Percentiles rank a stretch among this genome's conserved stretches.
Evolutionary conservation across 64 coral and sea anemone species (phyloP).

Genomic region (Montipora foliosa): DNA sequence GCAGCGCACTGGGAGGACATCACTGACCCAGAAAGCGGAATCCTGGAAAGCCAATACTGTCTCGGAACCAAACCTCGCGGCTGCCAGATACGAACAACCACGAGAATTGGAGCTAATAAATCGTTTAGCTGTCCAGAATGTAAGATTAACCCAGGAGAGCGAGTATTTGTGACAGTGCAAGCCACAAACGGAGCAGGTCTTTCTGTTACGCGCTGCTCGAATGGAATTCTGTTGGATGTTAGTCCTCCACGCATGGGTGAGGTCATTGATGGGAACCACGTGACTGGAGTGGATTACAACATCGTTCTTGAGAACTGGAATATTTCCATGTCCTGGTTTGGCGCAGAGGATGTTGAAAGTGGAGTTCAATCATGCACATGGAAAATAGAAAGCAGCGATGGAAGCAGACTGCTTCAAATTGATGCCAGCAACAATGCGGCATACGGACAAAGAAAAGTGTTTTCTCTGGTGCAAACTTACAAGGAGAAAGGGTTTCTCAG

Average conservation of each 20-base stretch:
- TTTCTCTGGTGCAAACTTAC: slow-evolving; percentile 48
- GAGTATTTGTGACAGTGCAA: slow-evolving; percentile 68
- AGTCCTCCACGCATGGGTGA: slow-evolving; percentile 71
- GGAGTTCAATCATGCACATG: slow-evolving; percentile 72
- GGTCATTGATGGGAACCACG: slow-evolving; percentile 64
- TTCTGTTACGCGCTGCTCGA: slow-evolving; percentile 45
- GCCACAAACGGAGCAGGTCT: slow-evolving; percentile 80
- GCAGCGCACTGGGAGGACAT: slow-evolving; percentile 70
- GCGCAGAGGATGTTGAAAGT: slow-evolving; percentile 81
- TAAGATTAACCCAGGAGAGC: slow-evolving; percentile 52
- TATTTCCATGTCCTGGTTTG: slow-evolving; percentile 79
- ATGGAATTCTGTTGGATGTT: slow-evolving; percentile 82
- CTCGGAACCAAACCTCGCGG: slow-evolving; percentile 79
- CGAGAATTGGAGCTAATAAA: slow-evolving; percentile 45
- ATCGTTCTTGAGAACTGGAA: slow-evolving; percentile 71
- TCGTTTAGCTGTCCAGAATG: slow-evolving; percentile 60
- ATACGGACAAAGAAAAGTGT: slow-evolving; percentile 47
- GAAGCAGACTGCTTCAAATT: slow-evolving; percentile 8
- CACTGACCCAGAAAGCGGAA: slow-evolving; percentile 78
- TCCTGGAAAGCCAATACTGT: slow-evolving; percentile 63
- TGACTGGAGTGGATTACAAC: slow-evolving; percentile 54
- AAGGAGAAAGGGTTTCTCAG: slow-evolving; percentile 9
- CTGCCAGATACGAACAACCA: slow-evolving; percentile 65
- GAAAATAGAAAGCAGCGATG: slow-evolving; percentile 36
- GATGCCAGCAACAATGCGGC: not conserved